A percentile compares a stretch with the other conserved stretches of the same genome.
Evolutionary conservation across 2,797 vertebrate genomes (phyloP).

Genomic region (Sphenopsis melanotis): DNA sequence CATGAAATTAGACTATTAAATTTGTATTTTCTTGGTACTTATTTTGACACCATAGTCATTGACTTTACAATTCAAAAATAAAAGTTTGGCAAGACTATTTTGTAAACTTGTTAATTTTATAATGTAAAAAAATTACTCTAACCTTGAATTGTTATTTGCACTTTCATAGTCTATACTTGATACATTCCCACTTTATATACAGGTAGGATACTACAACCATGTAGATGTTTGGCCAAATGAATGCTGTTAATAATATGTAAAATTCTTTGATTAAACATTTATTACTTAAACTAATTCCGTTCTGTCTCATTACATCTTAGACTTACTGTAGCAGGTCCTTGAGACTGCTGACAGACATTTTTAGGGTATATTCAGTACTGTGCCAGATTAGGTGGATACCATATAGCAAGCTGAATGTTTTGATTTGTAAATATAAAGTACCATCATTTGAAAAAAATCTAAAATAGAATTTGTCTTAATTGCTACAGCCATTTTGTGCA

Average conservation of each 20-base stretch:
- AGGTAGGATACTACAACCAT: conserved; percentile 84
- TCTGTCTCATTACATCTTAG: conserved; percentile 67
- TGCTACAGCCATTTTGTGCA: background rate
- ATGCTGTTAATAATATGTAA: conserved; percentile 88
- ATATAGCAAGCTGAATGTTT: background rate
- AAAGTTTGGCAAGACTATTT: conserved; percentile 87
- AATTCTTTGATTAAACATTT: conserved; percentile 86
- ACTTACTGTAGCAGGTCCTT: conserved; percentile 6
- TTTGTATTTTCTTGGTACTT: conserved; percentile 86
- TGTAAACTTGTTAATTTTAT: conserved; percentile 97
- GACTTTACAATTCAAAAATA: conserved; percentile 81
- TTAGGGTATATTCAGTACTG: background rate
- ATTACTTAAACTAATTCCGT: conserved; percentile 79
- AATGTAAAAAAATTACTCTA: conserved; percentile 92
- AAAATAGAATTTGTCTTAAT: background rate
- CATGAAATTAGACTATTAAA: conserved; percentile 78
- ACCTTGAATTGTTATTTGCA: conserved; percentile 99
- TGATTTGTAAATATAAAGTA: background rate
- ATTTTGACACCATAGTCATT: conserved; percentile 83
- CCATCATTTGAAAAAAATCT: background rate
- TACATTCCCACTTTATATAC: conserved; percentile 99
- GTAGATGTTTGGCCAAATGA: conserved; percentile 97
- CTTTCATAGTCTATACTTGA: conserved; percentile 99
- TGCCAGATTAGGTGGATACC: background rate
- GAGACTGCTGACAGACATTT: background rate